Conservation (phyloP, 2,888 invertebrate species). For the Laspeyria flexula region DNA sequence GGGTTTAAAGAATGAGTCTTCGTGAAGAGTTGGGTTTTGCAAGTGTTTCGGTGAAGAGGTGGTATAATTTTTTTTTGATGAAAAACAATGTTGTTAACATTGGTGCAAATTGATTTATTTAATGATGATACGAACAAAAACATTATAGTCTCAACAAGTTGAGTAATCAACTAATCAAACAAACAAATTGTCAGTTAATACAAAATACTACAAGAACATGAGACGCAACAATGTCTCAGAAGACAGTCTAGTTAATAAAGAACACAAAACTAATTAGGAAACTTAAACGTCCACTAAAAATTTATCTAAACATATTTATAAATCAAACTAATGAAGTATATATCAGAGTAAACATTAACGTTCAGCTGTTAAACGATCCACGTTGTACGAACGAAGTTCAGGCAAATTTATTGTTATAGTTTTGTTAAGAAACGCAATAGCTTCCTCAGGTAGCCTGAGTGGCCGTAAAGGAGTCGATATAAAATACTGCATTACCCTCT, state of each 20-base stretch:
- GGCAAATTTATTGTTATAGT: slow-evolving; percentile 77
- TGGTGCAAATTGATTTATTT: too few species aligned
- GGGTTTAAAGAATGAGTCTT: slow-evolving; percentile 37
- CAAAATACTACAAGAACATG: too few species aligned
- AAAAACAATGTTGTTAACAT: not conserved
- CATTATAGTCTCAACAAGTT: too few species aligned
- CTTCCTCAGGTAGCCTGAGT: slow-evolving; percentile 57
- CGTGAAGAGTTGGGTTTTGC: slow-evolving; percentile 27
- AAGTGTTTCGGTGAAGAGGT: slow-evolving; percentile 27
- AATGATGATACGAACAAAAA: not conserved
- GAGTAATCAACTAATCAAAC: too few species aligned
- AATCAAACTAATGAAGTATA: slow-evolving; percentile 58
- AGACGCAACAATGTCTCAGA: not conserved
- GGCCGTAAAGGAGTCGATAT: slow-evolving; percentile 63
- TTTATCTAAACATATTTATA: slow-evolving; percentile 39
- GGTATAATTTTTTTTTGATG: slow-evolving; percentile 4
- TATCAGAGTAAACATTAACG: slow-evolving; percentile 60
- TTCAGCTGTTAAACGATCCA: slow-evolving; percentile 67
- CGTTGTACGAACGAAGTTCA: slow-evolving; percentile 68
- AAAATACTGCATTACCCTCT: slow-evolving; percentile 59
- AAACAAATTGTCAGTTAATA: too few species aligned
- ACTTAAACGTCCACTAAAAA: slow-evolving; percentile 34
- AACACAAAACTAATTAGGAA: slow-evolving; percentile 34
- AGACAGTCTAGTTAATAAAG: slow-evolving; percentile 14
- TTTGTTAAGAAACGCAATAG: slow-evolving; percentile 71